Evolutionary conservation across 2,797 vertebrate species (phyloP).

Genomic region (Triplophysa bombifrons): DNA sequence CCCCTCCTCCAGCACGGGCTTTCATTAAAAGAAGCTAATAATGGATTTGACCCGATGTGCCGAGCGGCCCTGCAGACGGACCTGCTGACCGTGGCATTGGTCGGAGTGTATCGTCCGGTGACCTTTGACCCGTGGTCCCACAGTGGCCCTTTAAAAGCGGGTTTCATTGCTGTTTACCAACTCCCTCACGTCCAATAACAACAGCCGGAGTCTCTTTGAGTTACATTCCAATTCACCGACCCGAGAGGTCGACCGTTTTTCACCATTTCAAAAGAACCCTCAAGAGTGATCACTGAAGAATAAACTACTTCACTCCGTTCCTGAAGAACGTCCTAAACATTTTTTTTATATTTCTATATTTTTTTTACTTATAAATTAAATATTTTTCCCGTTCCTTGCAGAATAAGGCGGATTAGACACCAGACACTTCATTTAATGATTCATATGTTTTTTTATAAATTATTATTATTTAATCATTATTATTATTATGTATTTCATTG

Average conservation of each 20-base stretch:
- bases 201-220: conserved; percentile 9
- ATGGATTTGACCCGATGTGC: conserved; percentile 39
- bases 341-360: too few relatives aligned
- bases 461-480: too few relatives aligned
- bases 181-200: conserved; percentile 4
- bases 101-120: conserved; percentile 29
- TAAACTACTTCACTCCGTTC: not conserved
- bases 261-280: not conserved
- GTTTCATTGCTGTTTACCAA: conserved; percentile 41
- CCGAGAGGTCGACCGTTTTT: conserved; percentile 31
- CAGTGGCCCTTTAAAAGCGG: conserved; percentile 37
- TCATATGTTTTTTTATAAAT: too few relatives aligned
- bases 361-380: too few relatives aligned
- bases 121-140: conserved; percentile 40
- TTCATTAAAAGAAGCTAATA: not conserved
- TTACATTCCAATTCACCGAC: conserved; percentile 31
- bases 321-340: too few relatives aligned
- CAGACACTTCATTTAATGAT: too few relatives aligned
- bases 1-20: not conserved
- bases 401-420: too few relatives aligned
- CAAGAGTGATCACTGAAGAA: not conserved
- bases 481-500: too few relatives aligned
- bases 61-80: conserved; percentile 3
- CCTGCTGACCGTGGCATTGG: conserved; percentile 57
- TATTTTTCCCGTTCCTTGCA: too few relatives aligned